Base-by-base conservation (phyloP, 2,888 invertebrate genomes). In the Dicyrtoma fusca region DNA sequence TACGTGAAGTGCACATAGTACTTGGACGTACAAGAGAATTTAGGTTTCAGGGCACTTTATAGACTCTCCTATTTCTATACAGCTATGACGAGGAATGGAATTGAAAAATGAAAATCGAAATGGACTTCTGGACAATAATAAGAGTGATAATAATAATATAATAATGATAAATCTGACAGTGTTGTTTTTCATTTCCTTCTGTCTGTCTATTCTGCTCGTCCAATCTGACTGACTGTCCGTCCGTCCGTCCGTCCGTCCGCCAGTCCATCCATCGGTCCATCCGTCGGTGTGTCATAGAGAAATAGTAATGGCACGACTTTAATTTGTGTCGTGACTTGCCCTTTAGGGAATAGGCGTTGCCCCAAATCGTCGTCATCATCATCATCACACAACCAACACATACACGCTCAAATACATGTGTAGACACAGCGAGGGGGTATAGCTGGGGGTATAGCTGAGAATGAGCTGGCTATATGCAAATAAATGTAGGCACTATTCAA, bases 281-380 rank as follows among this genome's bases (percentile, higher is more conserved):
- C 26, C n/a, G 66, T 55, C 69, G 64, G 71, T 72, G 71, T 66
- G 66, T 61, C 66, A 72, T 44, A 64, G 64, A 71, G 55, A 68
- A 68, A 68, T 63, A 63, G 59, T 59, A 69, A 69, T 75, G 65
- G 76, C 78, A 78, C 78, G 78, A 78, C 73, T 78, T 79, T 79
- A 75, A 77, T 79, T 79, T 74, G 74, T 73, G 74, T 79, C 79
- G 79, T 79, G 79, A 79, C 79, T 79, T 76, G 77, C 74, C 77
- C 76, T 78, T 79, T 77, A 77, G 76, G 77, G 77, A 79, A 78
- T 78, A 78, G 76, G 76, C 76, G 76, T 76, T 76, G 76, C 69
- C 76, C 68, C 71, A 64, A 69, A 62, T 66, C 66, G 26, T 71
- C 57, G 44, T 72, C 72, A 55, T 65, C 59, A 53, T 69, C 49